Evolutionary conservation across 2,888 invertebrate genomes (phyloP).

Genomic region (Malachius bipustulatus): DNA sequence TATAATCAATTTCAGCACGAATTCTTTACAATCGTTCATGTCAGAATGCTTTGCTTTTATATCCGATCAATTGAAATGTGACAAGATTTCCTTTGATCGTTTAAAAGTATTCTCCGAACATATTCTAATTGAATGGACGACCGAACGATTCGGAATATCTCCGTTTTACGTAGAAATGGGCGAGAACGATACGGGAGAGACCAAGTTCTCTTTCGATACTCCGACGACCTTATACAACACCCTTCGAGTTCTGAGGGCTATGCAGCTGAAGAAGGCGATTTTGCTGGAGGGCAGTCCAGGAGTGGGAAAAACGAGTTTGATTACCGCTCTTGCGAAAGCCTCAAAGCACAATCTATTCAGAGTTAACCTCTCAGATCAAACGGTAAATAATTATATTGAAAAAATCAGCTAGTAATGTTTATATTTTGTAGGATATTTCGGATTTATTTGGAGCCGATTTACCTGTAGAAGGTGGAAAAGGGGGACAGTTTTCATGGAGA

Average conservation of each 20-base stretch:
- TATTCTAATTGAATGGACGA: constrained; percentile 29
- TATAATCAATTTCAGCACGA: constrained; percentile 30
- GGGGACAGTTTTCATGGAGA: constrained; percentile 87
- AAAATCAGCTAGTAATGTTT: background rate
- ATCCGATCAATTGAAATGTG: constrained; percentile 41
- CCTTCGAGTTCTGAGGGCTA: constrained; percentile 70
- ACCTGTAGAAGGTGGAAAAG: constrained; percentile 75
- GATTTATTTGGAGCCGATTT: constrained; percentile 98
- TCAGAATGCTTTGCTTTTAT: constrained; percentile 46
- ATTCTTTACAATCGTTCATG: constrained; percentile 32
- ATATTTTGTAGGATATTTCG: constrained; percentile 63
- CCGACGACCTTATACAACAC: constrained; percentile 74
- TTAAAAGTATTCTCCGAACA: too few relatives aligned
- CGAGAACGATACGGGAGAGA: constrained; percentile 17
- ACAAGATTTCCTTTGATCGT: too few relatives aligned
- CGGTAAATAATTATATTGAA: constrained; percentile 46
- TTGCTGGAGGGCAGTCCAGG: constrained; percentile 96
- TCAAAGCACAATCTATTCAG: constrained; percentile 77
- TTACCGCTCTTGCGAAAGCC: constrained; percentile 76
- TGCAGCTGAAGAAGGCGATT: constrained; percentile 85
- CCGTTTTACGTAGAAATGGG: constrained; percentile 65
- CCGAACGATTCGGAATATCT: constrained; percentile 53
- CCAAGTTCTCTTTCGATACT: constrained; percentile 58
- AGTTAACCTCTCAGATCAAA: constrained; percentile 97
- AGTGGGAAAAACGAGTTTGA: constrained; percentile 94